A percentile compares a stretch with the other conserved stretches of the same genome.
Evolutionary conservation across 2,113 vertebrate genomes (phyloP).

Genomic region (Brachyhypopomus occidentalis): DNA sequence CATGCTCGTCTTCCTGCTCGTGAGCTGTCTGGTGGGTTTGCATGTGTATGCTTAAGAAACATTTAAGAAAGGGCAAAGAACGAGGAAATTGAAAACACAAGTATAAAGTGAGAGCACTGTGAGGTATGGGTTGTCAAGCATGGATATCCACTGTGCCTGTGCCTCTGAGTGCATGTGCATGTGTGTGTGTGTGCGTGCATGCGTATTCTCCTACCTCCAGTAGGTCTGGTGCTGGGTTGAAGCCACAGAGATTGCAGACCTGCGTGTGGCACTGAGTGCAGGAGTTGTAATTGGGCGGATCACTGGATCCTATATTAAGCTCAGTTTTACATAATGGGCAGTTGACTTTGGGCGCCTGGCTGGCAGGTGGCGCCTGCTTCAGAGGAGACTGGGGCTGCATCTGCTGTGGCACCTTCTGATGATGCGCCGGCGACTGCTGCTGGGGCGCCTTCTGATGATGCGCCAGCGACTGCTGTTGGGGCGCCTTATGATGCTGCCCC

Average conservation of each 20-base stretch:
- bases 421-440: constrained; percentile 60
- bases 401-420: constrained; percentile 64
- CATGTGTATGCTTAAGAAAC: no score
- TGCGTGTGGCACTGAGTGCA: constrained; percentile 91
- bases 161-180: neutral
- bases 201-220: constrained; percentile 86
- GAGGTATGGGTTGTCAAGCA: neutral
- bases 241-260: constrained; percentile 97
- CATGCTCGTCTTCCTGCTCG: neutral
- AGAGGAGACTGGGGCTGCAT: constrained; percentile 60
- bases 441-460: constrained; percentile 52
- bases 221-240: constrained; percentile 95
- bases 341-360: constrained; percentile 77
- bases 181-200: constrained; percentile 5
- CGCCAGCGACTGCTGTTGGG: constrained; percentile 35
- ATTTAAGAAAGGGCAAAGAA: neutral
- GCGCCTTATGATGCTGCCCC: constrained; percentile 58
- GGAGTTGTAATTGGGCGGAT: constrained; percentile 89
- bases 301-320: constrained; percentile 83
- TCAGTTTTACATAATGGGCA: constrained; percentile 96
- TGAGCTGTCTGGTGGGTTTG: neutral
- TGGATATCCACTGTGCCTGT: neutral
- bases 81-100: neutral
- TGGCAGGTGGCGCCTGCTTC: constrained; percentile 71
- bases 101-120: neutral